phyloP scores from a whole-genome alignment of 2,113 vertebrate species.

The Aleadryas rufinucha region DNA sequence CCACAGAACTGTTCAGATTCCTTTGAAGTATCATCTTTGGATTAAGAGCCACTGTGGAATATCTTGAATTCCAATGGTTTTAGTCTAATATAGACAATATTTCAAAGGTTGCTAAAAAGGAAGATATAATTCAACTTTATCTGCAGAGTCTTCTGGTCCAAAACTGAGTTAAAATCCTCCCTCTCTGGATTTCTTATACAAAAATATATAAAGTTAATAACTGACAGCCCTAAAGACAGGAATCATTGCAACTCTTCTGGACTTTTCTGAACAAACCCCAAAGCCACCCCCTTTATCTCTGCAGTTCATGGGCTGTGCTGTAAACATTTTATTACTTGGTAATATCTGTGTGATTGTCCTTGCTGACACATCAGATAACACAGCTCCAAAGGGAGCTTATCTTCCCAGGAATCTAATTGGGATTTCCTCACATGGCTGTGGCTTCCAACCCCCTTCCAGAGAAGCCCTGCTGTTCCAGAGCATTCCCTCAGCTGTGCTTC shows the following conservation, averaged over 20 bases:
- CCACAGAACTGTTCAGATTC: neutral
- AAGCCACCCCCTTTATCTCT: neutral
- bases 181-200: neutral
- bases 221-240: neutral
- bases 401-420: neutral
- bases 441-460: neutral
- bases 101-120: neutral
- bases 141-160: neutral
- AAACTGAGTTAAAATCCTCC: neutral
- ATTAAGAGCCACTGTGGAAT: neutral
- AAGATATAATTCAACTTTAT: neutral
- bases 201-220: neutral
- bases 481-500: neutral
- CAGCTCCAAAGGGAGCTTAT: neutral
- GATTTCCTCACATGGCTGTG: neutral
- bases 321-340: constrained; percentile 54
- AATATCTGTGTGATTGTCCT: neutral
- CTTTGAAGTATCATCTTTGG: neutral
- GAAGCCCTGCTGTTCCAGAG: neutral
- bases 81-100: neutral
- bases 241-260: neutral
- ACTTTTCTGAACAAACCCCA: neutral
- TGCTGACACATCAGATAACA: constrained; percentile 4
- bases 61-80: neutral
- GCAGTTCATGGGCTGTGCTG: neutral